phyloP scores from a whole-genome alignment of 1,140 invertebrate genomes.

The Lordiphosa collinella region DNA sequence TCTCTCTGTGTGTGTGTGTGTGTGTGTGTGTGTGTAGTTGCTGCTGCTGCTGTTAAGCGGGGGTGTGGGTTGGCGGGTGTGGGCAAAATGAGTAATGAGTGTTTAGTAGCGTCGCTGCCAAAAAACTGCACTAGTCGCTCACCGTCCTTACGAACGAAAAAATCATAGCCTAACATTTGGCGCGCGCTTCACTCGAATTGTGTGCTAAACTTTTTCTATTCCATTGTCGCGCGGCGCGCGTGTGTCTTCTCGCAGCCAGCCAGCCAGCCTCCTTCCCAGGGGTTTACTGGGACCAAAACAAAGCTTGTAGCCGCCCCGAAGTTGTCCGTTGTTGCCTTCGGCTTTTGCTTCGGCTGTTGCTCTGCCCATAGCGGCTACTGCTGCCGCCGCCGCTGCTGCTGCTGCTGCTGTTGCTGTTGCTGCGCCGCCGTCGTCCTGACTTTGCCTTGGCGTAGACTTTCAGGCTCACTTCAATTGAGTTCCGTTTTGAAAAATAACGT shows the following conservation, averaged over 20 bases:
- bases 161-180: conserved; percentile 51
- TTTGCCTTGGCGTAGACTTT: conserved; percentile 42
- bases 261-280: neutral
- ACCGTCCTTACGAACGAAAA: conserved; percentile 8
- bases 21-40: no score
- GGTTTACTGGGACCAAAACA: neutral
- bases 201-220: conserved; percentile 69
- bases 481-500: conserved; percentile 78
- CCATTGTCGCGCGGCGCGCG: conserved; percentile 62
- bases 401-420: conserved; percentile 25
- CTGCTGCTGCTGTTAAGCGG: conserved; percentile 20
- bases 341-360: conserved; percentile 16
- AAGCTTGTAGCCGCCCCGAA: neutral
- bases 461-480: conserved; percentile 73
- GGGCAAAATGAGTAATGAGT: conserved; percentile 50
- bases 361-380: conserved; percentile 13
- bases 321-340: conserved; percentile 2
- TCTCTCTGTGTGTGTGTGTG: conserved; percentile 10
- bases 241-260: conserved; percentile 25
- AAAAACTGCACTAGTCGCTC: conserved; percentile 6
- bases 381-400: conserved; percentile 11
- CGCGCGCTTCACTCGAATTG: conserved; percentile 44
- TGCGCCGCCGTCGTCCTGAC: conserved; percentile 14
- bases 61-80: neutral
- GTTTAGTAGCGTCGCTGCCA: conserved; percentile 39